These are phyloP conservation scores for Echinarachnius parma DNA, from an alignment of 53 echinoderm and acorn worm species.

Conservation along the genomic window DNA sequence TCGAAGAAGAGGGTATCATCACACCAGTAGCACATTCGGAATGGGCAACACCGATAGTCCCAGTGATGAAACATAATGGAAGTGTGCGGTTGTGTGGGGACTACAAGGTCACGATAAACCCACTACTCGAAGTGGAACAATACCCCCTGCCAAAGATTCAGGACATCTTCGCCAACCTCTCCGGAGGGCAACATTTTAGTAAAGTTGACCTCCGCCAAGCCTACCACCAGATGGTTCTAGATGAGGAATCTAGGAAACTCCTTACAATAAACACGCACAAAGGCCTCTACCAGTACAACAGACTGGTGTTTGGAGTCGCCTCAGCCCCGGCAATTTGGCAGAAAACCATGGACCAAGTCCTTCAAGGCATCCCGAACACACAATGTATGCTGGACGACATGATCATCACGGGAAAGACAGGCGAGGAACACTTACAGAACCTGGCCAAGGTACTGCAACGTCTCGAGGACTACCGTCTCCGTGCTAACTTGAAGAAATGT, in stretches of 20 bases:
- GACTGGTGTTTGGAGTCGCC: conserved; percentile 42
- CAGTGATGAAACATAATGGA: conserved; percentile 26
- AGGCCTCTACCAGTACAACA: conserved; percentile 37
- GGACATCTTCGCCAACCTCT: conserved; percentile 34
- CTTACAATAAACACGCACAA: conserved; percentile 36
- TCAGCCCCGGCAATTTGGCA: conserved; percentile 46
- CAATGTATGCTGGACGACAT: conserved; percentile 44
- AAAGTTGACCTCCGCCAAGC: conserved; percentile 36
- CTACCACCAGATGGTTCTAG: conserved; percentile 32
- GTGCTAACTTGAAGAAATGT: conserved; percentile 28
- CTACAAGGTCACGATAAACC: conserved; percentile 42
- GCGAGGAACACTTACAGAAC: conserved; percentile 23
- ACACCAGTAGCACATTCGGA: too few species aligned
- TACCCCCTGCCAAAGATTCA: conserved; percentile 33
- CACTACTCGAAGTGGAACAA: conserved; percentile 27
- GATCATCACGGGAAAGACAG: conserved; percentile 23
- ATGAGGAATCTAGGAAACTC: conserved; percentile 21
- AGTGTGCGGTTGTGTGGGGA: conserved; percentile 44
- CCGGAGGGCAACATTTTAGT: conserved; percentile 34
- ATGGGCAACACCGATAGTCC: conserved; percentile 47
- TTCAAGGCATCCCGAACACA: conserved; percentile 41
- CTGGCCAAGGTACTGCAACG: conserved; percentile 19
- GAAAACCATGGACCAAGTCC: conserved; percentile 37
- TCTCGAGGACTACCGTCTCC: conserved; percentile 22
- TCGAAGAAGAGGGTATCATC: too few species aligned